Conservation (phyloP, 2,113 vertebrate genomes). For the Theropithecus gelada region DNA sequence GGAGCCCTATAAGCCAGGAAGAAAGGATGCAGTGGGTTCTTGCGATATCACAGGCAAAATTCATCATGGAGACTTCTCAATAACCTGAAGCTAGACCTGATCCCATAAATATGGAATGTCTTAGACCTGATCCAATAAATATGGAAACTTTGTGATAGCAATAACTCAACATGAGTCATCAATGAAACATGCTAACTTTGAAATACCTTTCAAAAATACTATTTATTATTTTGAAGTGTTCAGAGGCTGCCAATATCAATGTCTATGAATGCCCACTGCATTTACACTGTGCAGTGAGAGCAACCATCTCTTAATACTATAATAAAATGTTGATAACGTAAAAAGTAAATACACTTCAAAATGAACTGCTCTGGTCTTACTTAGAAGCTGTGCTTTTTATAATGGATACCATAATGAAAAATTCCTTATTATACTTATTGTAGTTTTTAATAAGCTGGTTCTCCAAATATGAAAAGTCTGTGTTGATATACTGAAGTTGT, state of each 20-base stretch:
- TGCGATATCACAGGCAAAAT: neutral
- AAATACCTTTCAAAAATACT: slow-evolving; percentile 59
- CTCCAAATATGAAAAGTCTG: slow-evolving; percentile 66
- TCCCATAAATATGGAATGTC: neutral
- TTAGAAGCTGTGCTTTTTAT: slow-evolving; percentile 58
- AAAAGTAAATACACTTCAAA: slow-evolving; percentile 79
- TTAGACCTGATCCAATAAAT: neutral
- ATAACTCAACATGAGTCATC: neutral
- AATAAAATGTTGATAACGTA: slow-evolving; percentile 76
- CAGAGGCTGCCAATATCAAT: slow-evolving; percentile 62
- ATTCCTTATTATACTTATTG: slow-evolving; percentile 69
- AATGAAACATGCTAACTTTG: neutral
- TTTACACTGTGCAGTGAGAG: slow-evolving; percentile 71
- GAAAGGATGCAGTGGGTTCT: neutral
- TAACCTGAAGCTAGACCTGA: neutral
- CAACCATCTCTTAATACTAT: slow-evolving; percentile 65
- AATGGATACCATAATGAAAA: slow-evolving; percentile 69
- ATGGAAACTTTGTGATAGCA: neutral
- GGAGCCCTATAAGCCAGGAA: neutral
- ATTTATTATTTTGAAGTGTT: slow-evolving; percentile 69
- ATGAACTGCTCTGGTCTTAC: slow-evolving; percentile 55
- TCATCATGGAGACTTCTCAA: neutral
- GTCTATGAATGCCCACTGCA: slow-evolving; percentile 35
- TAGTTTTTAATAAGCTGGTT: slow-evolving; percentile 71
- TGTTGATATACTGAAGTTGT: slow-evolving; percentile 66